Conservation (phyloP, 2,113 vertebrate species). For the Struthidea cinerea region DNA sequence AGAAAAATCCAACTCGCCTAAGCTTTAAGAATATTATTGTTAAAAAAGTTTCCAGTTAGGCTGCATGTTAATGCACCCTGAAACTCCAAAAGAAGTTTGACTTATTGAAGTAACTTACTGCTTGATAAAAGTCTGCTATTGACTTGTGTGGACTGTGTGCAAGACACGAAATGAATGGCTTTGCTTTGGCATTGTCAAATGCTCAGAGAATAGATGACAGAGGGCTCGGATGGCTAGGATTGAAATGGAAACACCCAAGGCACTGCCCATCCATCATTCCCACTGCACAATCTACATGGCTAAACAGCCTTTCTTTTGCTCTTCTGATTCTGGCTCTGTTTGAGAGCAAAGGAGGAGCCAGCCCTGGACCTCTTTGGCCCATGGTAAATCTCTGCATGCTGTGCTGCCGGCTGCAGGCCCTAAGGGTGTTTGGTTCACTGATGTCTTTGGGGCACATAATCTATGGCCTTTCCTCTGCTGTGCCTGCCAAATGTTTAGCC, state of each 20-base stretch:
- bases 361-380: not conserved
- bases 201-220: not conserved
- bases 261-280: not conserved
- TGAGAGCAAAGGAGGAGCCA: not conserved
- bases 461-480: not conserved
- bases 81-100: not conserved
- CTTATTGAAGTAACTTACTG: not conserved
- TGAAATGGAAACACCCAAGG: not conserved
- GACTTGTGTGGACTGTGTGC: not conserved
- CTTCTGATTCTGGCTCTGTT: fast-evolving
- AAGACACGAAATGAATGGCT: not conserved
- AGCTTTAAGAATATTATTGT: not conserved
- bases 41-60: not conserved
- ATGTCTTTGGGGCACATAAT: not conserved
- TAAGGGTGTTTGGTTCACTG: not conserved
- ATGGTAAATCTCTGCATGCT: not conserved
- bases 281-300: not conserved
- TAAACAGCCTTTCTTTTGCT: not conserved
- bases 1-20: not conserved
- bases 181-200: not conserved
- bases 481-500: not conserved
- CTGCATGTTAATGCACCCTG: not conserved
- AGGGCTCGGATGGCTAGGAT: not conserved
- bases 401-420: not conserved
- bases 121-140: not conserved